phyloP scores from a whole-genome alignment of 2,888 invertebrate genomes.

The Athrips mouffetella region DNA sequence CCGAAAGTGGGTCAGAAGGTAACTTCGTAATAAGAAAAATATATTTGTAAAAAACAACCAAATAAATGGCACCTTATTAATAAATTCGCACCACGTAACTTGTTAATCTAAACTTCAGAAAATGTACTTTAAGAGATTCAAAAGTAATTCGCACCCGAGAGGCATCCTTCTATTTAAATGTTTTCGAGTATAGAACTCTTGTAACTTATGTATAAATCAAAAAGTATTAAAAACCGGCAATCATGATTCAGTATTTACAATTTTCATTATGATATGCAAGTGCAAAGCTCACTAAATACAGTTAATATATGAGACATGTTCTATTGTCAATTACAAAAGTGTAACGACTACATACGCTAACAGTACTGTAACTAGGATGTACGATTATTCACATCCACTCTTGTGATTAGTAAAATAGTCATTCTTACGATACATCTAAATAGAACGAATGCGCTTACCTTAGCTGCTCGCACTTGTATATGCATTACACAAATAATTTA shows the following conservation, averaged over 20 bases:
- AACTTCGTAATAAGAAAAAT: conserved; percentile 60
- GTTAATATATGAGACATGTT: conserved; percentile 49
- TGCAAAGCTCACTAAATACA: conserved; percentile 77
- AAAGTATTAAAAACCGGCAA: conserved; percentile 34
- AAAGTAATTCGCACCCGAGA: conserved; percentile 7
- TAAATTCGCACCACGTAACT: conserved; percentile 61
- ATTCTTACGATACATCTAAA: conserved; percentile 55
- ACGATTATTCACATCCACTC: conserved; percentile 37
- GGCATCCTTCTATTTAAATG: not conserved
- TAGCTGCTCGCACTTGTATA: conserved; percentile 77
- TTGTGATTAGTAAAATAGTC: conserved; percentile 48
- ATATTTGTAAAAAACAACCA: conserved; percentile 67
- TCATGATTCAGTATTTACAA: conserved; percentile 62
- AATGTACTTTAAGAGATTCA: conserved; percentile 17
- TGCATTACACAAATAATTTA: conserved; percentile 67
- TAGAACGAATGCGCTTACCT: conserved; percentile 55
- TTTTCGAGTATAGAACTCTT: conserved; percentile 13
- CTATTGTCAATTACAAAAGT: conserved; percentile 50
- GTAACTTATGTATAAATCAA: conserved; percentile 19
- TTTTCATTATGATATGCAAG: conserved; percentile 73
- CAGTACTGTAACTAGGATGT: conserved; percentile 41
- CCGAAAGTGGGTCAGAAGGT: conserved; percentile 45
- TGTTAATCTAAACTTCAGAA: conserved; percentile 32
- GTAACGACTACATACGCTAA: conserved; percentile 51
- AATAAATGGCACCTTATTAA: conserved; percentile 70